Percentiles rank a stretch among this genome's conserved stretches.
Evolutionary conservation across 2,113 vertebrate genomes (phyloP).

Genomic region (Pygoscelis antarcticus): DNA sequence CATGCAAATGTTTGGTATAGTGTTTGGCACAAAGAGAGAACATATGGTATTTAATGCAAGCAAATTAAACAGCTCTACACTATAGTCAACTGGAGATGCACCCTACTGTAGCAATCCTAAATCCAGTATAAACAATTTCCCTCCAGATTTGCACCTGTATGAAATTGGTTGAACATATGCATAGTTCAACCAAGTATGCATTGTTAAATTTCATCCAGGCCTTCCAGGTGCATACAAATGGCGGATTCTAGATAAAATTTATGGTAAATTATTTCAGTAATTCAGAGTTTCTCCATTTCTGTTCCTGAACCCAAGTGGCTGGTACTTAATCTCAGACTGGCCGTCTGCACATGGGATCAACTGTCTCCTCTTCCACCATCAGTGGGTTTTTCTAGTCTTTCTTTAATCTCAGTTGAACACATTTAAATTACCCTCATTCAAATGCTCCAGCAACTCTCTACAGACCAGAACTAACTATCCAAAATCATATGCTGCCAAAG

Average conservation of each 20-base stretch:
- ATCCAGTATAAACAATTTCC: background rate
- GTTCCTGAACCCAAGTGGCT: background rate
- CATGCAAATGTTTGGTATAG: background rate
- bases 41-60: background rate
- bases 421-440: background rate
- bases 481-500: background rate
- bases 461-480: background rate
- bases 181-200: background rate
- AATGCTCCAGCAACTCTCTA: background rate
- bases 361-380: background rate
- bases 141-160: background rate
- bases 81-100: background rate
- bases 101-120: background rate
- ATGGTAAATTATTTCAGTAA: background rate
- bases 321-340: rapidly evolving
- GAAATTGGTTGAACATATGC: background rate
- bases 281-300: background rate
- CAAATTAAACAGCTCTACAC: background rate
- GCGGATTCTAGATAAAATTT: background rate
- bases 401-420: background rate
- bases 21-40: background rate
- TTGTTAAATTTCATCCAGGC: background rate
- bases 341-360: background rate
- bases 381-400: background rate
- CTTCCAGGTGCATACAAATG: background rate